Conservation (phyloP, 2,113 vertebrate species). For the Megalops atlanticus region DNA sequence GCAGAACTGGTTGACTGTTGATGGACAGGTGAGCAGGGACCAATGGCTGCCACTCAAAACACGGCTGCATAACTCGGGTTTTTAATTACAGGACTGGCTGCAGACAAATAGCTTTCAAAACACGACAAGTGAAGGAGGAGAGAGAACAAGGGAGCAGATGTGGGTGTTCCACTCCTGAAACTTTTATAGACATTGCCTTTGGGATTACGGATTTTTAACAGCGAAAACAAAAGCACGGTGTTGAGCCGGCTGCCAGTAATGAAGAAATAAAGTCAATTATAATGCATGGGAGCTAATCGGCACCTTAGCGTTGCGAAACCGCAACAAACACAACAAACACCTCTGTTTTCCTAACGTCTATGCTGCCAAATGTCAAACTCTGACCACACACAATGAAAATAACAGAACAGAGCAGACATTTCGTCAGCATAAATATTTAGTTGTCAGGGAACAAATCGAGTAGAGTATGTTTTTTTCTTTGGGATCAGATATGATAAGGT, state of each 20-base stretch:
- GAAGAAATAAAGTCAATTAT: background rate
- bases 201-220: background rate
- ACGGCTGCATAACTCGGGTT: background rate
- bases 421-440: conserved; percentile 31
- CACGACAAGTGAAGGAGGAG: background rate
- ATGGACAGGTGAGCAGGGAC: no score
- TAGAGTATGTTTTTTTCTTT: background rate
- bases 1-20: no score
- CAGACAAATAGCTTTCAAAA: background rate
- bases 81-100: conserved; percentile 10
- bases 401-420: background rate
- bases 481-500: conserved; percentile 3
- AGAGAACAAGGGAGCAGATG: background rate
- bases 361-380: conserved; percentile 2
- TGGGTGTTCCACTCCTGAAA: background rate
- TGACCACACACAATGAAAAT: conserved; percentile 2
- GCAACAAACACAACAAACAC: conserved; percentile 1
- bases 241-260: background rate
- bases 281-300: background rate
- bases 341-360: background rate
- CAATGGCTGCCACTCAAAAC: background rate
- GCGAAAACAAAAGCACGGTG: background rate
- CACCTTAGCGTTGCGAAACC: background rate
- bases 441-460: conserved; percentile 22
- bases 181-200: background rate